Evolutionary conservation across 2,797 vertebrate species (phyloP), one percentile per base, ranked within the genome.

Genomic region (Rhinophrynus dorsalis): DNA sequence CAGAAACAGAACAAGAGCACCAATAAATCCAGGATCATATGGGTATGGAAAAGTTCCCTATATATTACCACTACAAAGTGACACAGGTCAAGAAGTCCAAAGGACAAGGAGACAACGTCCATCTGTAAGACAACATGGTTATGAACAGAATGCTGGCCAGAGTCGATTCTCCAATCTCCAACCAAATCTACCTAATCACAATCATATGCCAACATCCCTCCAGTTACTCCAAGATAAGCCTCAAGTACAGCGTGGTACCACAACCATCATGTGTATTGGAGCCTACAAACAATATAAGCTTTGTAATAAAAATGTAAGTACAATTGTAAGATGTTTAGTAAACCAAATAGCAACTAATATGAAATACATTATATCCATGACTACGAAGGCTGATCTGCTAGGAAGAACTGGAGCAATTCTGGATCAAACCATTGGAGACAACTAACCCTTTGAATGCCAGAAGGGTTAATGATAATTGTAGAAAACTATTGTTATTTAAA

Each of bases 21-120:
- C 84, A 30, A 93, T 96, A 2, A 79, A 78, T 45, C 94, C 96
- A 0, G 96, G 96, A 33, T 90, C 85, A 76, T 97, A 96, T 1
- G 95, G 95, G 30, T 97, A 95, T 20, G 95, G 96, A 0, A 94
- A 89, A 80, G 89, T 91, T 55, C 93, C 94, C 0, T 91, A 92
- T 60, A 90, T 92, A 50, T 75, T 92, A 47, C 89, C 94, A 0
- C 62, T 94, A 63, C 92, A 93, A 81, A 93, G 84, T 0, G 91
- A 93, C 30, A 77, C 83, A 0, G 80, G 85, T 0, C 90, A 85
- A 60, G 65, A 59, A 4, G 74, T 77, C 0, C 84, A 81, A 72
- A 87, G 84, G 45, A 80, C 82, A 48, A 85, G 78, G 65, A 86
- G 88, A 61, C 91, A 91, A 63, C 86, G 83, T 11, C 92, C 90